Conservation (phyloP, 2,888 invertebrate genomes). For the Empis livida region DNA sequence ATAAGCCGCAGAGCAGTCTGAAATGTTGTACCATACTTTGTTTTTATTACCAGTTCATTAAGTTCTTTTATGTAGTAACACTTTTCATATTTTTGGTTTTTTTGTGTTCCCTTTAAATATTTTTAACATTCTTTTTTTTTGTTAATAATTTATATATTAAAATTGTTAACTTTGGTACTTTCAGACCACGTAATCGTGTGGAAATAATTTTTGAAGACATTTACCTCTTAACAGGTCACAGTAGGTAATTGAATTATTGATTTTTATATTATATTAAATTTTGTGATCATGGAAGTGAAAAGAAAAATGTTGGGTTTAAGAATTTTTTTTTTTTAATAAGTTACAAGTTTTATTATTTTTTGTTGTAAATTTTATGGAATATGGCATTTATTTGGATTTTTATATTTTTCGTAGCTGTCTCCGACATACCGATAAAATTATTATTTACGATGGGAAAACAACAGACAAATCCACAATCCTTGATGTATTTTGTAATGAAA, state of each 20-base stretch:
- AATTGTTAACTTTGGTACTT: constrained; percentile 1
- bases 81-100: no score
- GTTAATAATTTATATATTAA: not conserved
- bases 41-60: no score
- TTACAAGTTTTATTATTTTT: no score
- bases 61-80: no score
- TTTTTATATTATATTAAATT: not conserved
- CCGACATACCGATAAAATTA: constrained; percentile 69
- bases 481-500: constrained; percentile 70
- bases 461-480: constrained; percentile 59
- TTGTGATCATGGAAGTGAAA: not conserved
- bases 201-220: constrained; percentile 66
- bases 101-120: not conserved
- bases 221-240: constrained; percentile 12
- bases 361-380: no score
- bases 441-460: constrained; percentile 68
- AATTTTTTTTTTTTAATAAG: no score
- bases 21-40: no score
- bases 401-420: constrained; percentile 52
- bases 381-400: no score
- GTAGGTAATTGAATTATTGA: constrained; percentile 9
- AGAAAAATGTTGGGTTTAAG: no score
- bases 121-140: not conserved
- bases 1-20: no score
- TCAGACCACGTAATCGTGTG: constrained; percentile 38